These are phyloP conservation scores for Sebastes nivosus DNA, from an alignment of 2,797 vertebrate species.

Conservation along the genomic window DNA sequence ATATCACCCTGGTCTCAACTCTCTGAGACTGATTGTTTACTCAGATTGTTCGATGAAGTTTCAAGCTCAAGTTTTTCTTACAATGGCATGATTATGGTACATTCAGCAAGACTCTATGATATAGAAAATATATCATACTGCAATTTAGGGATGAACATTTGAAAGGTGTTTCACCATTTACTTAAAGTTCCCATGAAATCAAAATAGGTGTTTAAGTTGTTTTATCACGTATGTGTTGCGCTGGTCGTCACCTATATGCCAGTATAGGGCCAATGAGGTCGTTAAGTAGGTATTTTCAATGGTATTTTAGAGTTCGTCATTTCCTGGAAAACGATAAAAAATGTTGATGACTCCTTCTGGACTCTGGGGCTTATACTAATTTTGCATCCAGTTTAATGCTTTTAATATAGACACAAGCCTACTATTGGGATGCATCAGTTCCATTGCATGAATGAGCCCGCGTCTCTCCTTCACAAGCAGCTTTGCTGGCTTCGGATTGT, in stretches of 20 bases:
- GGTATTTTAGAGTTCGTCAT: neutral
- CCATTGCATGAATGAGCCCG: no score
- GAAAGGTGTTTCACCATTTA: neutral
- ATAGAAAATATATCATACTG: neutral
- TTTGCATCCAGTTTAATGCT: no score
- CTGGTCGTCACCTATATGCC: no score
- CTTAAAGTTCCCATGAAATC: neutral
- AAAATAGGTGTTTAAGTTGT: neutral
- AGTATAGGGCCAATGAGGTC: neutral
- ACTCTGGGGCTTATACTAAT: no score
- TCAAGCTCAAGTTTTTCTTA: neutral
- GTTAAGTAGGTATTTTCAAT: neutral
- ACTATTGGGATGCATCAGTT: no score
- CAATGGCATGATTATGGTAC: neutral
- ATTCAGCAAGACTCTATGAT: neutral
- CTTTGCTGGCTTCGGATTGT: neutral
- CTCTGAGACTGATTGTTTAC: slow-evolving; percentile 35
- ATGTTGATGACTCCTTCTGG: neutral
- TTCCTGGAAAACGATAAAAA: neutral
- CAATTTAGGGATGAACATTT: neutral
- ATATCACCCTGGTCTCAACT: neutral
- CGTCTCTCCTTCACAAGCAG: no score
- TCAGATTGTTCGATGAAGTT: neutral
- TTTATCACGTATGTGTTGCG: neutral
- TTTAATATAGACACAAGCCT: no score